Percentiles rank a stretch among this genome's conserved stretches.
Evolutionary conservation across 2,113 vertebrate genomes (phyloP).

Genomic region (Syrrhaptes paradoxus): DNA sequence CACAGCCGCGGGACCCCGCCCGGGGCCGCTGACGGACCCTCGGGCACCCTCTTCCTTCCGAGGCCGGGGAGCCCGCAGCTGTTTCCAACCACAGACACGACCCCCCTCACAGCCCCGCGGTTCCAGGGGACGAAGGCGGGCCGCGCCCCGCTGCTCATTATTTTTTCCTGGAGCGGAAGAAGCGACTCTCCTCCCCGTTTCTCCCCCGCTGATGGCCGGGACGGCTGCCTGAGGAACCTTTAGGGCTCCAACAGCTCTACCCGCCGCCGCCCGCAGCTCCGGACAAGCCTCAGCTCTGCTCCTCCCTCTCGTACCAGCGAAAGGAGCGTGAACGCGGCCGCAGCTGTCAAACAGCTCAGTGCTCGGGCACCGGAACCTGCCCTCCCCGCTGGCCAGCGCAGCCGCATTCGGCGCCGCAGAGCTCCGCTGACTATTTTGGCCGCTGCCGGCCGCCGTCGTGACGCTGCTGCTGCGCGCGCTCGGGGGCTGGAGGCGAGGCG

Average conservation of each 20-base stretch:
- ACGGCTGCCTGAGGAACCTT: not conserved
- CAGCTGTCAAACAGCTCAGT: rapidly evolving
- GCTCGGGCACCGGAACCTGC: rapidly evolving
- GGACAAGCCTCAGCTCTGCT: not conserved
- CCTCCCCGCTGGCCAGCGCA: not conserved
- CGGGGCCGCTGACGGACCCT: not conserved
- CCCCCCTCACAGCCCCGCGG: not conserved
- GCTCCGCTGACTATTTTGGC: rapidly evolving
- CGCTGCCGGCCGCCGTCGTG: not conserved
- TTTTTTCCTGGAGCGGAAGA: not conserved
- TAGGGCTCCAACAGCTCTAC: not conserved
- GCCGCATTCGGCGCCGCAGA: rapidly evolving
- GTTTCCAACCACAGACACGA: not conserved
- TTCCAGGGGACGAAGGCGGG: not conserved
- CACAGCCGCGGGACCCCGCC: not conserved
- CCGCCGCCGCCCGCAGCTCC: not conserved
- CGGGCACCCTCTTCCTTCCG: too few relatives aligned
- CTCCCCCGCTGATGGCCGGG: not conserved
- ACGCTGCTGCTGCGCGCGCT: not conserved
- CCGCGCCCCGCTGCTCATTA: not conserved
- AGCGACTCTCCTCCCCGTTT: not conserved
- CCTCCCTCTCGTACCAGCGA: too few relatives aligned
- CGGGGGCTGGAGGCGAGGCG: not conserved
- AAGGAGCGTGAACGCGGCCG: rapidly evolving
- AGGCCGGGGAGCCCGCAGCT: not conserved